phyloP scores from a whole-genome alignment of 1,140 invertebrate species.

The Sipha flava region DNA sequence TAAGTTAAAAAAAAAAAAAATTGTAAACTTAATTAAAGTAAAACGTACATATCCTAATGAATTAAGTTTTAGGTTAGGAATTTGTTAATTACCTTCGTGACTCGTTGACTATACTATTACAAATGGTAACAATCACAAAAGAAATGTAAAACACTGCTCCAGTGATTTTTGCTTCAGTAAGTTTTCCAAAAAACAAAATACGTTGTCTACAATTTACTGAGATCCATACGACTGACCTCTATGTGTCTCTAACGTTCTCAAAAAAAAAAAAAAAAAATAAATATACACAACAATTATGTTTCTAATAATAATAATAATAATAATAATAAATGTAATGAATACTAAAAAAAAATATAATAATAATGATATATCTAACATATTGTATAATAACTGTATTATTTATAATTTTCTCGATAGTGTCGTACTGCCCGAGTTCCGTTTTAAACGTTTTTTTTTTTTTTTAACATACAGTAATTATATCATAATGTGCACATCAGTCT shows the following conservation, averaged over 20 bases:
- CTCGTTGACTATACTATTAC: constrained; percentile 30
- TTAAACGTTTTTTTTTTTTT: background rate
- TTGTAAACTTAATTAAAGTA: background rate
- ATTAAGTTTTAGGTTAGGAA: constrained; percentile 30
- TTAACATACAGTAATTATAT: background rate
- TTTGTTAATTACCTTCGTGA: constrained; percentile 31
- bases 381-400: constrained; percentile 11
- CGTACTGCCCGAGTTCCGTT: background rate
- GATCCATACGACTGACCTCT: constrained; percentile 22
- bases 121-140: constrained; percentile 31
- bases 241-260: background rate
- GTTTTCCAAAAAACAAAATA: background rate
- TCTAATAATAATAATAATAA: background rate
- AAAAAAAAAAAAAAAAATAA: background rate
- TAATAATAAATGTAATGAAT: background rate
- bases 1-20: constrained; percentile 2
- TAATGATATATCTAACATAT: background rate
- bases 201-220: constrained; percentile 16
- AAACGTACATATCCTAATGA: constrained; percentile 11
- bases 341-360: background rate
- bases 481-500: constrained; percentile 22
- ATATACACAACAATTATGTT: background rate
- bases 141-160: background rate
- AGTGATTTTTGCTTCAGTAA: constrained; percentile 2
- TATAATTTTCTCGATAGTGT: background rate